Evolutionary conservation across 2,888 invertebrate species (phyloP).

Genomic region (Osmoderma eremita): DNA sequence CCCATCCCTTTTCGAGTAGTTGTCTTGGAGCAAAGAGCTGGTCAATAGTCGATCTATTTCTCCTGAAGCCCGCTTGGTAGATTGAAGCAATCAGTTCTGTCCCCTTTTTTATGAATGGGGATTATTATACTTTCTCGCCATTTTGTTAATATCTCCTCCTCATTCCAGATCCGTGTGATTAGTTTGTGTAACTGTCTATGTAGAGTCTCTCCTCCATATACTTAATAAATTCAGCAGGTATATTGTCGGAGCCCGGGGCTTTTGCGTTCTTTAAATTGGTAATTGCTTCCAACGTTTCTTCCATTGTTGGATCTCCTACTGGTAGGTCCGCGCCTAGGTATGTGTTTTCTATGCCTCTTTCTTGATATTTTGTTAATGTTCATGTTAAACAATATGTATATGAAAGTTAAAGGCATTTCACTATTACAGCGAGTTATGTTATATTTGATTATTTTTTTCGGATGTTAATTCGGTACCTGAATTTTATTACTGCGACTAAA

Average conservation of each 20-base stretch:
- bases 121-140: slow-evolving; percentile 5
- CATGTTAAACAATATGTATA: too few species aligned
- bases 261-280: neutral
- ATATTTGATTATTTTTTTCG: too few species aligned
- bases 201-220: neutral
- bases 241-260: neutral
- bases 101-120: too few species aligned
- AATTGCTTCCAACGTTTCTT: neutral
- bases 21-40: neutral
- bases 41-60: too few species aligned
- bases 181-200: neutral
- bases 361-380: slow-evolving; percentile 1
- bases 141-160: neutral
- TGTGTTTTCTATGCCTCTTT: neutral
- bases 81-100: too few species aligned
- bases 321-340: too few species aligned
- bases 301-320: neutral
- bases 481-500: too few species aligned
- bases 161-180: neutral
- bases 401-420: too few species aligned
- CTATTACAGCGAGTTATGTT: too few species aligned
- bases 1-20: neutral
- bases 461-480: too few species aligned
- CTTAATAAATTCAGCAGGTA: too few species aligned
- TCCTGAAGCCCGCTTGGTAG: neutral